Evolutionary conservation across 2,797 vertebrate genomes (phyloP).

Genomic region (Sebastes cheni): DNA sequence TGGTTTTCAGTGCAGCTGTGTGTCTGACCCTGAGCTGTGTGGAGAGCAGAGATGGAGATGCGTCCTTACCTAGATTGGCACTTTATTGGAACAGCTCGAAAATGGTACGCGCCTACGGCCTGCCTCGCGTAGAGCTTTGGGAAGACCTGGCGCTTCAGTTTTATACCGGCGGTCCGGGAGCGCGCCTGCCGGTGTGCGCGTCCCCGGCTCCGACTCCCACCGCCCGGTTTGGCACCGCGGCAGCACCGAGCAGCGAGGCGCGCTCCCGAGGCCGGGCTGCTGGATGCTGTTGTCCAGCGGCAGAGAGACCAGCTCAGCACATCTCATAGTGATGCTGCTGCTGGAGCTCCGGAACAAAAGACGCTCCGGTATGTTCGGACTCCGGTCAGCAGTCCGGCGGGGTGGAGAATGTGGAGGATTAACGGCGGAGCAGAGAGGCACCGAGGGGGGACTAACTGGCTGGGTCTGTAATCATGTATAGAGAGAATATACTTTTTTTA

Average conservation of each 20-base stretch:
- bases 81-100: constrained; percentile 72
- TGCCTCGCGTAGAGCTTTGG: constrained; percentile 81
- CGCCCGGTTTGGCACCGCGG: not conserved
- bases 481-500: not conserved
- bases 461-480: not conserved
- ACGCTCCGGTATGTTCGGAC: constrained; percentile 76
- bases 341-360: constrained; percentile 64
- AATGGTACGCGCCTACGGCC: constrained; percentile 74
- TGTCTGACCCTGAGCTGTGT: constrained; percentile 34
- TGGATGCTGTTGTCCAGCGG: constrained; percentile 47
- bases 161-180: constrained; percentile 74
- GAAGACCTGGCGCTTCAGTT: constrained; percentile 84
- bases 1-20: constrained; percentile 33
- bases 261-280: constrained; percentile 14
- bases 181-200: constrained; percentile 37
- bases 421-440: constrained; percentile 48
- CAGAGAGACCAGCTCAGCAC: constrained; percentile 80
- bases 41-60: constrained; percentile 65
- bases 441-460: not conserved
- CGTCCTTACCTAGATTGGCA: constrained; percentile 80
- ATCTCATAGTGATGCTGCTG: constrained; percentile 65
- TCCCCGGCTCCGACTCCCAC: not conserved
- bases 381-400: constrained; percentile 81
- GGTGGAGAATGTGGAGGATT: constrained; percentile 76
- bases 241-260: not conserved